phyloP scores from a whole-genome alignment of 2,888 invertebrate species.

The Spisula solida region DNA sequence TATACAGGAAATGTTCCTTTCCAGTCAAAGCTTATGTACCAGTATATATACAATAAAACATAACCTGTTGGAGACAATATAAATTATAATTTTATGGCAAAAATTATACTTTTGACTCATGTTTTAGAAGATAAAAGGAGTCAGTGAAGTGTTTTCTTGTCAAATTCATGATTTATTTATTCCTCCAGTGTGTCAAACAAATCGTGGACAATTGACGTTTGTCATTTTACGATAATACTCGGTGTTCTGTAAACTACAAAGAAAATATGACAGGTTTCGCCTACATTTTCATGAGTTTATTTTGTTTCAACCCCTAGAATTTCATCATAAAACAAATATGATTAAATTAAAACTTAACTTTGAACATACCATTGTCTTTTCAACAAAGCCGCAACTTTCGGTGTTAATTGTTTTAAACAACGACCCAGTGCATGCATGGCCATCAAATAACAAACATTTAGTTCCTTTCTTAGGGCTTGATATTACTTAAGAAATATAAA shows the following conservation, averaged over 20 bases:
- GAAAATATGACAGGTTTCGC: slow-evolving; percentile 38
- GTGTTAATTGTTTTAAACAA: background rate
- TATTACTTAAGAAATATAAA: too few relatives aligned
- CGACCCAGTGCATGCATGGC: too few relatives aligned
- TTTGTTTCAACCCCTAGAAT: slow-evolving; percentile 18
- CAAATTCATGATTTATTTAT: slow-evolving; percentile 68
- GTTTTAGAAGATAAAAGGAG: slow-evolving; percentile 65
- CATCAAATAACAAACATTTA: too few relatives aligned
- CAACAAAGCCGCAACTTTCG: background rate
- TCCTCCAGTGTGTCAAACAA: slow-evolving; percentile 23
- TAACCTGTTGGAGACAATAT: slow-evolving; percentile 46
- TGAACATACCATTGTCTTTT: slow-evolving; percentile 6
- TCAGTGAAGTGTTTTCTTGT: slow-evolving; percentile 57
- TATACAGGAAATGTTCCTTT: slow-evolving; percentile 55
- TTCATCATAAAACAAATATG: slow-evolving; percentile 19
- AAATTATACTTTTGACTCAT: slow-evolving; percentile 64
- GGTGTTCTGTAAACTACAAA: slow-evolving; percentile 44
- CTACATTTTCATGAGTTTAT: slow-evolving; percentile 34
- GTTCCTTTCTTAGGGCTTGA: too few relatives aligned
- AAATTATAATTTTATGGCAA: slow-evolving; percentile 73
- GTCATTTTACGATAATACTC: slow-evolving; percentile 44
- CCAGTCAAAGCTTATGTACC: slow-evolving; percentile 16
- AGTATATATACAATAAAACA: slow-evolving; percentile 51
- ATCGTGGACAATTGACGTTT: slow-evolving; percentile 39
- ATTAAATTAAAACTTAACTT: slow-evolving; percentile 27